phyloP scores from a whole-genome alignment of 2,797 vertebrate species.

The Euphonia xanthogaster region DNA sequence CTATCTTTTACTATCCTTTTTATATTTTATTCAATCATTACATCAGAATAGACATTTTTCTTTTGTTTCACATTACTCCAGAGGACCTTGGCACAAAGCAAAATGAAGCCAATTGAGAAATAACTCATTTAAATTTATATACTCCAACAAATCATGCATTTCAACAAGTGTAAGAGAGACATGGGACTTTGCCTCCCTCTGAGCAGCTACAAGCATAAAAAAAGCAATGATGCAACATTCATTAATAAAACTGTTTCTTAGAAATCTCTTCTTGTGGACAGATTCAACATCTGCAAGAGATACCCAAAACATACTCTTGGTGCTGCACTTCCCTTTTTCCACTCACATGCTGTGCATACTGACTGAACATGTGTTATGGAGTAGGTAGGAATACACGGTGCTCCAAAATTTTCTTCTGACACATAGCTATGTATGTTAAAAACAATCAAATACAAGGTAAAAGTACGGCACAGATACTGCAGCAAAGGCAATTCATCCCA shows the following conservation, averaged over 20 bases:
- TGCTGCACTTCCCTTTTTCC: not conserved
- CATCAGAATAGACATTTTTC: not conserved
- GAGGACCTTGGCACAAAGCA: not conserved
- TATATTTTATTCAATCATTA: not conserved
- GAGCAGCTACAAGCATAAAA: not conserved
- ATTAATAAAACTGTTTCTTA: not conserved
- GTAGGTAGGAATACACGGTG: not conserved
- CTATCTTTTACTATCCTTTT: not conserved
- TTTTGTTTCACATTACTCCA: not conserved
- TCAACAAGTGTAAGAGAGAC: not conserved
- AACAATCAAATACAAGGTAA: not conserved
- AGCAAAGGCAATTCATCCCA: not conserved
- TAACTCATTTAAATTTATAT: not conserved
- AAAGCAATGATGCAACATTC: not conserved
- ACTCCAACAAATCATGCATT: not conserved
- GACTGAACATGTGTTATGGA: not conserved
- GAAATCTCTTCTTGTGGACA: not conserved
- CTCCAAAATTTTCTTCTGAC: not conserved
- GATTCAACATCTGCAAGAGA: not conserved
- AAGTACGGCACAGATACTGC: not conserved
- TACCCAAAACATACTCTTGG: not conserved
- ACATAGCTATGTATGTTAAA: not conserved
- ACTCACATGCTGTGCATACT: not conserved
- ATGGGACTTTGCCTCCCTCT: not conserved
- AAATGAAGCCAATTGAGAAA: not conserved